phyloP scores from a whole-genome alignment of 2,797 vertebrate species.

The Acestrorhynchus altus region DNA sequence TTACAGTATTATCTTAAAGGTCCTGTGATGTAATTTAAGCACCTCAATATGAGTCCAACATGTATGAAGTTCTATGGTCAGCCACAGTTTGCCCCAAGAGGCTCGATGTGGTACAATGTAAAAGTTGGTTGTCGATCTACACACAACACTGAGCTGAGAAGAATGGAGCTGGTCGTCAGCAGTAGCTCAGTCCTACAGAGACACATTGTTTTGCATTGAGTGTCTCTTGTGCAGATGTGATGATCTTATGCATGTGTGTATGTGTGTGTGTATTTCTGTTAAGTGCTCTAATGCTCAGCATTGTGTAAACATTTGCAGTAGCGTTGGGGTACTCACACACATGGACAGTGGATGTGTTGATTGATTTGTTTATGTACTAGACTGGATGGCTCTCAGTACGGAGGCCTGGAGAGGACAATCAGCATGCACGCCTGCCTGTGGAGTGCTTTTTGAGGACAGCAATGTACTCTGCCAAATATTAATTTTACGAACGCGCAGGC shows the following conservation, averaged over 20 bases:
- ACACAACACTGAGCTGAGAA: conserved; percentile 5
- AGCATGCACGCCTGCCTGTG: conserved; percentile 44
- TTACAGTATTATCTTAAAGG: too few species aligned
- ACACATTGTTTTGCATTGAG: not conserved
- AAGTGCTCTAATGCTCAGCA: conserved; percentile 50
- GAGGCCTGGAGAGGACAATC: conserved; percentile 62
- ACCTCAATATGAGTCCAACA: not conserved
- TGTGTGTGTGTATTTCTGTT: conserved; percentile 15
- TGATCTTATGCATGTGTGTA: conserved; percentile 21
- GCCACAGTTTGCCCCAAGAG: not conserved
- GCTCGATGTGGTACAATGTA: not conserved
- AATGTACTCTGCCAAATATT: conserved; percentile 46
- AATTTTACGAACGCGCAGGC: conserved; percentile 5
- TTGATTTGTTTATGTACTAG: conserved; percentile 64
- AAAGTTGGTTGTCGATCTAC: not conserved
- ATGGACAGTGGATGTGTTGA: conserved; percentile 54
- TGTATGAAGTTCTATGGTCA: not conserved
- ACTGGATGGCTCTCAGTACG: conserved; percentile 59
- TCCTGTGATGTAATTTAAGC: not conserved
- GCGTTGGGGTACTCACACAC: conserved; percentile 40
- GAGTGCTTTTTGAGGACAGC: conserved; percentile 55
- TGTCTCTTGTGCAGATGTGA: conserved; percentile 1
- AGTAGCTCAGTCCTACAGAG: conserved; percentile 15
- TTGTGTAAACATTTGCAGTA: conserved; percentile 58
- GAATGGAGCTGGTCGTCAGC: not conserved